Percentiles rank a stretch among this genome's conserved stretches.
Conservation (phyloP, 2,888 invertebrate species). For the Cecidostiba fungosa region DNA sequence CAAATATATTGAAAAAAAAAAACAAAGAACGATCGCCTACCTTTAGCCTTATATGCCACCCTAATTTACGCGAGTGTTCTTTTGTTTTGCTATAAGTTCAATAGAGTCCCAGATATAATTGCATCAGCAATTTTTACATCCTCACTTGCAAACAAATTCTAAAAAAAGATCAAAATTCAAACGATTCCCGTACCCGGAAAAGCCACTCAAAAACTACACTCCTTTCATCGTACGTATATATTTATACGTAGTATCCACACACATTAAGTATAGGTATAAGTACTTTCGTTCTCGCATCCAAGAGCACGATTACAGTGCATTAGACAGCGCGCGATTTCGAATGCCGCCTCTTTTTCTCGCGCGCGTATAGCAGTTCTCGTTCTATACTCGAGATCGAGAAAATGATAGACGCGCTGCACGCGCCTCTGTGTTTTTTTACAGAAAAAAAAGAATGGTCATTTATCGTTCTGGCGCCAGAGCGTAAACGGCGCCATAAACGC, state of each 20-base stretch:
- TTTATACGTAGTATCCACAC: too few species aligned
- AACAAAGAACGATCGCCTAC: too few species aligned
- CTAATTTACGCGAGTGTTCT: too few species aligned
- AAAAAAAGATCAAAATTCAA: too few species aligned
- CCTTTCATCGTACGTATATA: not conserved
- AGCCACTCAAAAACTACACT: too few species aligned
- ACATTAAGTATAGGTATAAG: not conserved
- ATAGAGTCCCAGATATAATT: too few species aligned
- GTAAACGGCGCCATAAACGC: not conserved
- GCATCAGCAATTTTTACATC: too few species aligned
- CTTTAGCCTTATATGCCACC: too few species aligned
- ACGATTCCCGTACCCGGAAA: too few species aligned
- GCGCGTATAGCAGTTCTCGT: not conserved
- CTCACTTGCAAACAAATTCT: too few species aligned
- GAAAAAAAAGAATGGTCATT: slow-evolving; percentile 45
- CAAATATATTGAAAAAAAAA: too few species aligned
- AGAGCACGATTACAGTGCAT: not conserved
- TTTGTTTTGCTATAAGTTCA: too few species aligned
- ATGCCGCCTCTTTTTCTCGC: slow-evolving; percentile 20
- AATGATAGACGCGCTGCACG: slow-evolving; percentile 36
- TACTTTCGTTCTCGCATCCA: slow-evolving; percentile 1
- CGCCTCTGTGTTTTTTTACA: not conserved
- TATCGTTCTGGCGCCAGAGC: slow-evolving; percentile 26
- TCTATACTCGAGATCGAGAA: not conserved
- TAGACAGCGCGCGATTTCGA: slow-evolving; percentile 21